These are phyloP conservation scores for Passer montanus DNA, from an alignment of 2,113 vertebrate genomes.

Conservation along the genomic window DNA sequence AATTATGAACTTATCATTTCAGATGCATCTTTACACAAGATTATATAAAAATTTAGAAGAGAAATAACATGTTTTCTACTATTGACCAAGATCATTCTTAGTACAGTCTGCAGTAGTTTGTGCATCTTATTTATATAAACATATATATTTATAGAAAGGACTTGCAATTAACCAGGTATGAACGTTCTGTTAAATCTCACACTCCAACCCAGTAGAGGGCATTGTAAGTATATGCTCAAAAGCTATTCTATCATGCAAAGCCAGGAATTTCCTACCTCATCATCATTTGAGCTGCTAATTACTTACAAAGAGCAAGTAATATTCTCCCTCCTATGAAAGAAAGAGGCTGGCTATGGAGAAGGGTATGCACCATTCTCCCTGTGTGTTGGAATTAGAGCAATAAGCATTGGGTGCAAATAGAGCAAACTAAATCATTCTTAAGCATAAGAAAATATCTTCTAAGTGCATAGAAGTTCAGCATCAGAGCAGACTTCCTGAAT, in stretches of 20 bases:
- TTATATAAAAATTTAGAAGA: neutral
- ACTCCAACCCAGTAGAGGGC: conserved; percentile 46
- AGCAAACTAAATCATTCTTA: neutral
- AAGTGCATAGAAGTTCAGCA: neutral
- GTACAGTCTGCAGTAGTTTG: neutral
- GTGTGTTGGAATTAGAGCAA: neutral
- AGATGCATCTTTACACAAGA: neutral
- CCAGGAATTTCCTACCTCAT: neutral
- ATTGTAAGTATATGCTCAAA: conserved; percentile 14
- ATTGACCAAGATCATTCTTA: neutral
- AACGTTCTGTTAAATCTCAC: neutral
- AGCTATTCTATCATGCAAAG: neutral
- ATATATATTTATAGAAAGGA: neutral
- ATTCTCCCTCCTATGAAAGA: neutral
- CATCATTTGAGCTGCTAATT: neutral
- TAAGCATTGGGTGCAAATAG: neutral
- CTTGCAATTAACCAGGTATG: neutral
- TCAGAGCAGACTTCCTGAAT: neutral
- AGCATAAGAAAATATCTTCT: neutral
- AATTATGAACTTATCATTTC: neutral
- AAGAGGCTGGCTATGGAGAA: neutral
- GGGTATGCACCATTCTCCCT: neutral
- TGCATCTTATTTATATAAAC: neutral
- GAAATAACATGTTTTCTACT: neutral
- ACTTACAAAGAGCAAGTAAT: neutral